Conservation (phyloP, 2,888 invertebrate species). For the Oligia fasciuncula region DNA sequence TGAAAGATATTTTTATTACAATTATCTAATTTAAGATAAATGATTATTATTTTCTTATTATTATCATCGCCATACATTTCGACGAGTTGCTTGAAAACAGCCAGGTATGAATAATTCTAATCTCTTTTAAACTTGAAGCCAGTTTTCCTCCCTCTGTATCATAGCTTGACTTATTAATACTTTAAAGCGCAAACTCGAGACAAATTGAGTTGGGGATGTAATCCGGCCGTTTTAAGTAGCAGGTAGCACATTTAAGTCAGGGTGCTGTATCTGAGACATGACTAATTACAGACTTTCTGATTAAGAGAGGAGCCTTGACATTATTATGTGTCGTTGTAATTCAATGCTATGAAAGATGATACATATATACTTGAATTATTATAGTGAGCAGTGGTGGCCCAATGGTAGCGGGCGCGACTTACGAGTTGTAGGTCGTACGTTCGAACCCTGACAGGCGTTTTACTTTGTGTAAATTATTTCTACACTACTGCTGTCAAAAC, state of each 20-base stretch:
- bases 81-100: conserved; percentile 8
- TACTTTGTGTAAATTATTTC: no score
- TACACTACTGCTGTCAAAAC: no score
- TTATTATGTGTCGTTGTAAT: conserved; percentile 33
- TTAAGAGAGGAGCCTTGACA: conserved; percentile 18
- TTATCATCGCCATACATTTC: neutral
- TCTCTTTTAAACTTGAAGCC: conserved; percentile 25
- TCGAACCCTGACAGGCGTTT: no score
- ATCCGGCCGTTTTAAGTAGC: conserved; percentile 38
- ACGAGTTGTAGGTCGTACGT: no score
- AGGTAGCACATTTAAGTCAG: conserved; percentile 51
- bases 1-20: neutral
- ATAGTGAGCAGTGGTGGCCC: no score
- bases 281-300: conserved; percentile 59
- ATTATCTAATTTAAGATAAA: neutral
- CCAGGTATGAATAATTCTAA: conserved; percentile 34
- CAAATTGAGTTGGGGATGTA: conserved; percentile 57
- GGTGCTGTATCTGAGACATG: conserved; percentile 48
- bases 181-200: conserved; percentile 35
- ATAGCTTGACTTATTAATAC: conserved; percentile 51
- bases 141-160: conserved; percentile 13
- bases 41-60: neutral
- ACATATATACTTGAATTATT: neutral
- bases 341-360: conserved; percentile 5
- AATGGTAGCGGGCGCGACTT: no score